Conservation (phyloP, 2,113 vertebrate species). For the Ailurus styani region DNA sequence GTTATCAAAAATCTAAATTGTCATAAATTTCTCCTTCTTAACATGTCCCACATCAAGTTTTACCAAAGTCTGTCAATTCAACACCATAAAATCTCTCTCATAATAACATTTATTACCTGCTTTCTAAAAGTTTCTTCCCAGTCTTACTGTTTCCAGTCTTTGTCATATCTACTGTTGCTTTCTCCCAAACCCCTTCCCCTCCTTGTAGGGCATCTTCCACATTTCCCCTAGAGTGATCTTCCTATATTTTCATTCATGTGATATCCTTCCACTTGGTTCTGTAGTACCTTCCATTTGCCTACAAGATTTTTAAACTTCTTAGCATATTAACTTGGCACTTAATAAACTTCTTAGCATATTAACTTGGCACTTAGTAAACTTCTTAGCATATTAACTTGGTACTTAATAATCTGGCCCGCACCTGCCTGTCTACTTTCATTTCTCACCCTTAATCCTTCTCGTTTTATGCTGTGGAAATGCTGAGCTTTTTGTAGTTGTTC, state of each 20-base stretch:
- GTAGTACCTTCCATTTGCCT: not conserved
- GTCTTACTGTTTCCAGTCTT: not conserved
- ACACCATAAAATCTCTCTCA: not conserved
- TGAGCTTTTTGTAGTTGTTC: not conserved
- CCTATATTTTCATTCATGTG: not conserved
- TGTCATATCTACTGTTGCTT: not conserved
- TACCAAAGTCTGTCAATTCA: constrained; percentile 18
- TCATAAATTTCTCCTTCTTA: constrained; percentile 32
- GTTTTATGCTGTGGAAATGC: constrained; percentile 14
- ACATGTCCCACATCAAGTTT: not conserved
- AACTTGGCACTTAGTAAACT: not conserved
- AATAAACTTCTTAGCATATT: not conserved
- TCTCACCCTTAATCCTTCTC: not conserved
- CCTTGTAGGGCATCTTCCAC: not conserved
- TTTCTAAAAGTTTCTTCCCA: not conserved
- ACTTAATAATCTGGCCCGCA: not conserved
- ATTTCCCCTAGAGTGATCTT: not conserved
- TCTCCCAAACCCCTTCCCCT: not conserved
- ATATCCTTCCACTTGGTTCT: not conserved
- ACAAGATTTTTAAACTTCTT: not conserved
- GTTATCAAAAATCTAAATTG: not conserved
- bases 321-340: not conserved
- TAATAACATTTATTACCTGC: constrained; percentile 11
- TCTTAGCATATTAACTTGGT: not conserved
- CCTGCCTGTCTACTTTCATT: not conserved